Base-by-base conservation (phyloP, 2,888 invertebrate species). In the Andrena haemorrhoa region DNA sequence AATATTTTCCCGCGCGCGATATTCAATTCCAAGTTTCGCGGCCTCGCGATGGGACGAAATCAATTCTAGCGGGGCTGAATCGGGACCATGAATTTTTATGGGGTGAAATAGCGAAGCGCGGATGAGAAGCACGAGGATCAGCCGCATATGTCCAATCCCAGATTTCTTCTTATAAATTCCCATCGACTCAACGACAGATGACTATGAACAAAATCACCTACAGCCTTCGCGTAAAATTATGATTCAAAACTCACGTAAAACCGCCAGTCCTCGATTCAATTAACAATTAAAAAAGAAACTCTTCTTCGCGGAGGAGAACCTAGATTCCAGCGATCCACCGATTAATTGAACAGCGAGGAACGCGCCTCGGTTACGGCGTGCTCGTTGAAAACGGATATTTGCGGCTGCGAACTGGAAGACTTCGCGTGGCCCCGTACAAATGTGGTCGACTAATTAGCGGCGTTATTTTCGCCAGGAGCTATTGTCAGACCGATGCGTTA, bases 371-470 rank as follows among this genome's bases (percentile, higher is more conserved):
- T 75, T 72, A 73, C 41, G 58, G 63, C 41, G 63, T 53, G 79
- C 79, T 63, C 65, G 75, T 69, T 73, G 63, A 47, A 47, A 73
- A 41, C 73, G 73, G 35, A 81, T 77, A 86, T 82, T 82, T 82
- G 86, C 61, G 75, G 77, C 53, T 31, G 16, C 60, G 53, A 65
- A 61, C 56, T 58, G 65, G 63, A 81, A 75, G 79, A 86, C 72
- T 86, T 83, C 69, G 26, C 76, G 56, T 78, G 61, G 31, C 20
- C 20, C 20, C 70, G 23, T 63, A 56, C 74, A 78, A 85, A 88
- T 79, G 85, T 75, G 85, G 82, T 79, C 69, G 76, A 66, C 83
- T 83, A 88, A 88, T 88, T 86, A 88, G 79, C 73, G 56, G 63
- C 66, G 77, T 77, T 75, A 85, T 83, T 88, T 88, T 78, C 82